phyloP scores from a whole-genome alignment of 2,797 vertebrate species.

The Clarias pachynema region DNA sequence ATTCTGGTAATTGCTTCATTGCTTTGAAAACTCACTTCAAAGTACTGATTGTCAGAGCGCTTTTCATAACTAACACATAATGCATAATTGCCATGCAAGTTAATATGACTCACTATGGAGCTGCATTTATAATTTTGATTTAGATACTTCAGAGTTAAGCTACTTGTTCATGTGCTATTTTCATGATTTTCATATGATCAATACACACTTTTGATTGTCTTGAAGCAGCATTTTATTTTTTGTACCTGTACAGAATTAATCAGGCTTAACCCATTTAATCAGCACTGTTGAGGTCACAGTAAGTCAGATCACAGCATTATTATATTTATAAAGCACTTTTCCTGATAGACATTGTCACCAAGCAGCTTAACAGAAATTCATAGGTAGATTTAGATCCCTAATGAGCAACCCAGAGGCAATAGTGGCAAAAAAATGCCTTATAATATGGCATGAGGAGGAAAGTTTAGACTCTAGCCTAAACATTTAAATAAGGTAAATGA shows the following conservation, averaged over 20 bases:
- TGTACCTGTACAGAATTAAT: constrained; percentile 1
- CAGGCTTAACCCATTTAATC: constrained; percentile 2
- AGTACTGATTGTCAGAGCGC: constrained; percentile 28
- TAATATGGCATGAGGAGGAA: neutral
- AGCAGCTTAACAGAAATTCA: neutral
- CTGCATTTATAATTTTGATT: constrained; percentile 42
- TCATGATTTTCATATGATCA: neutral
- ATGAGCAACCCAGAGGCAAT: neutral
- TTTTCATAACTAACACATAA: constrained; percentile 36
- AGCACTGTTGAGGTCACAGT: neutral
- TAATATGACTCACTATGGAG: constrained; percentile 38
- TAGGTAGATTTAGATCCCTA: neutral
- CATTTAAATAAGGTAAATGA: too few relatives aligned
- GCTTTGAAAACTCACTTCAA: constrained; percentile 34
- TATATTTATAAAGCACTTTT: neutral
- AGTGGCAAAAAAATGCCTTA: neutral
- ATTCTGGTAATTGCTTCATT: constrained; percentile 13
- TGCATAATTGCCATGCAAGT: constrained; percentile 33
- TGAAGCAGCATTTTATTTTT: neutral
- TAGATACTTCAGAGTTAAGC: constrained; percentile 32
- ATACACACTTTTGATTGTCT: constrained; percentile 1
- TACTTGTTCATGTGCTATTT: constrained; percentile 21
- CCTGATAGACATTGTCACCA: neutral
- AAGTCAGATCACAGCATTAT: neutral
- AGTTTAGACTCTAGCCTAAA: neutral